Conservation (phyloP, 1,140 invertebrate species). For the Bicyclus anynana region DNA sequence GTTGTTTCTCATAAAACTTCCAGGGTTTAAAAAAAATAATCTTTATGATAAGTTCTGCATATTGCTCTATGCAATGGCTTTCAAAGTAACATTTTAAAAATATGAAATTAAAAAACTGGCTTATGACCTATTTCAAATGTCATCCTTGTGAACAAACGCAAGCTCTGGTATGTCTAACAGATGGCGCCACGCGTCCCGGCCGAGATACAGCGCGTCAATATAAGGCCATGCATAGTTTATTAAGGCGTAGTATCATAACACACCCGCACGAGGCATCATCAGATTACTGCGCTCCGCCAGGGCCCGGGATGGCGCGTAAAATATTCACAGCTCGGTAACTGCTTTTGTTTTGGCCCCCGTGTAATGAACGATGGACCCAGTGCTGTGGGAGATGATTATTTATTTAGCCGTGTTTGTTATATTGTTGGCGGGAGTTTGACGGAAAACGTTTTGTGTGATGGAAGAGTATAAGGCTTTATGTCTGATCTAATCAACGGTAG, state of each 20-base stretch:
- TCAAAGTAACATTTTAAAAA: too few species aligned
- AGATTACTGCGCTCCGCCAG: slow-evolving; percentile 46
- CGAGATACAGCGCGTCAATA: slow-evolving; percentile 25
- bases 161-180: background rate
- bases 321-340: slow-evolving; percentile 61
- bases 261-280: slow-evolving; percentile 52
- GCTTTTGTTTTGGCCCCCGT: slow-evolving; percentile 47
- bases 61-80: too few species aligned
- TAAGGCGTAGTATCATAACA: slow-evolving; percentile 47
- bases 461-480: background rate
- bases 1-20: too few species aligned
- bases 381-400: slow-evolving; percentile 11
- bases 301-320: slow-evolving; percentile 55
- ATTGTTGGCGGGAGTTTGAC: background rate
- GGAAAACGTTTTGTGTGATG: background rate
- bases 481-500: background rate
- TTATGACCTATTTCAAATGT: too few species aligned
- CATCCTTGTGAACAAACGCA: background rate
- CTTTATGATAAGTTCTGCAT: too few species aligned
- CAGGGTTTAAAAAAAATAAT: too few species aligned
- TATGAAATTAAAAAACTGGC: too few species aligned
- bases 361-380: slow-evolving; percentile 52
- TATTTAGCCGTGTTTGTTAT: slow-evolving; percentile 12
- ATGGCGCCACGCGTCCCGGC: background rate
- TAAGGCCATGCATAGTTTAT: slow-evolving; percentile 60